These are phyloP conservation scores for Liparis tanakae DNA, from an alignment of 2,797 vertebrate genomes.

Conservation along the genomic window DNA sequence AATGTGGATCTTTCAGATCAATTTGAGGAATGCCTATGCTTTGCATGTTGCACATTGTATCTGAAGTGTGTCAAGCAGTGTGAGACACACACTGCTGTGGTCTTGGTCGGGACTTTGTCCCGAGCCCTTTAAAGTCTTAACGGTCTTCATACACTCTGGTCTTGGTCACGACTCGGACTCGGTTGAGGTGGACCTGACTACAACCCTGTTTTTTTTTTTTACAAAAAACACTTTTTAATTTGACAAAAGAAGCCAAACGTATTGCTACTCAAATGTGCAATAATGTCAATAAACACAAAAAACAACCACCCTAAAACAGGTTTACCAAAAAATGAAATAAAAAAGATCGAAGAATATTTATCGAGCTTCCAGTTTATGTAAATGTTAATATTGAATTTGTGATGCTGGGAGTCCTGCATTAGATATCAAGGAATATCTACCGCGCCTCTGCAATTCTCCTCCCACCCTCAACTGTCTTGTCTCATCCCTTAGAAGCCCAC, in stretches of 20 bases:
- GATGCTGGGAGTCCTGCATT: conserved; percentile 17
- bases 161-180: not conserved
- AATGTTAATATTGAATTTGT: not conserved
- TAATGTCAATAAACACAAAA: not conserved
- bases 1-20: no score
- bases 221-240: not conserved
- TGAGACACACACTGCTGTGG: not conserved
- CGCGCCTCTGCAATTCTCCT: not conserved
- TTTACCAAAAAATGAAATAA: not conserved
- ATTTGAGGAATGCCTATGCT: not conserved
- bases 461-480: not conserved
- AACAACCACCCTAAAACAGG: not conserved
- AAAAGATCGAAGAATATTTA: not conserved
- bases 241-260: not conserved
- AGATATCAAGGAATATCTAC: conserved; percentile 15
- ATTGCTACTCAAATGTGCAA: not conserved
- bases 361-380: not conserved
- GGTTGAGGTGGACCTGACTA: not conserved
- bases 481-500: conserved; percentile 6
- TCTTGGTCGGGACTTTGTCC: not conserved
- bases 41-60: not conserved
- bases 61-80: not conserved
- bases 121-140: not conserved
- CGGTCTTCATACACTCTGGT: not conserved
- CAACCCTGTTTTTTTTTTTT: not conserved